Evolutionary conservation across 2,113 vertebrate genomes (phyloP), one percentile per base, ranked within the genome.

Genomic region (Microcebus murinus): DNA sequence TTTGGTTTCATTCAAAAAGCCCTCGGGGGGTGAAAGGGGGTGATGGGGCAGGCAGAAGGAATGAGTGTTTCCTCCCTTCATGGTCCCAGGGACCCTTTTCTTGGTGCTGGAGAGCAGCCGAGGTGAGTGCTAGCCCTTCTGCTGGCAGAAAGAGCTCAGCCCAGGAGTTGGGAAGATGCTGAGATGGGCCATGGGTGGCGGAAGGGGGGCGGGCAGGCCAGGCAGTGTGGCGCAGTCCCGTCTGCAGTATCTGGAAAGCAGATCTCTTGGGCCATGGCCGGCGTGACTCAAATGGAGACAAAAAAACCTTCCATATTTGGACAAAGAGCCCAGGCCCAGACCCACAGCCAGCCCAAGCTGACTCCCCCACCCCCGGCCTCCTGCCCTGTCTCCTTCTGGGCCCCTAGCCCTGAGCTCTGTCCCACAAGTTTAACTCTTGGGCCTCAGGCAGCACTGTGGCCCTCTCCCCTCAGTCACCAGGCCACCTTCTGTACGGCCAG

Each of bases 301-400:
- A 98, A 96, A 98, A 98, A 99, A 98, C 98, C 98, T 98, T 98
- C 99, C 99, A 99, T 99, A 99, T 99, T 99, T 99, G 99, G 99
- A 98, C 98, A 99, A 99, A 99, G 98, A 98, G 96, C 96, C 97
- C 92, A 23, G 96, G 96, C 98, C 96, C 81, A 63, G 96, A 87
- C 92, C 97, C 87, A n/a, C 36, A 70, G 96, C 94, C 95, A 82
- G 65, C 93, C 79, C 92, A 63, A 90, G 96, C 95, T 1, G 27
- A 79, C 48, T 96, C 90, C 93, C 97, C 94, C 77, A 94, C 65
- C 76, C 65, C 83, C 61, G 6, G 95, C 95, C 97, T 97, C 95
- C 95, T 95, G 87, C 81, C 79, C 57, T 96, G 67, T 92, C 92
- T 97, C 87, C 91, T 87, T 89, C 82, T 91, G 91, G 96, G 96